Evolutionary conservation across 2,888 invertebrate species (phyloP).

Genomic region (Agrotis ipsilon): DNA sequence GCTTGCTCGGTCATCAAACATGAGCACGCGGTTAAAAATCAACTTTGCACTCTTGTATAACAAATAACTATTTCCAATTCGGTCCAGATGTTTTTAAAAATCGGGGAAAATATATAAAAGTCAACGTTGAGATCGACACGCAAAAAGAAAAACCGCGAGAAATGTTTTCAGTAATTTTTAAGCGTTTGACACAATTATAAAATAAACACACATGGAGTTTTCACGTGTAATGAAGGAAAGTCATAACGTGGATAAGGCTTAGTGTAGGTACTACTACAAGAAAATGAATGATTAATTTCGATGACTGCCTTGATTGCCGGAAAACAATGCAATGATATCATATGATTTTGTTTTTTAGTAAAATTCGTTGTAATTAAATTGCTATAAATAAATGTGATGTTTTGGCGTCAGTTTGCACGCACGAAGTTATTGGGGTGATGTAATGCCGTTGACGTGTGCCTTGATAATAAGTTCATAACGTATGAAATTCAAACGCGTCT

Average conservation of each 20-base stretch:
- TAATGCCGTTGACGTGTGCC: conserved; percentile 66
- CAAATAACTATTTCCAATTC: no score
- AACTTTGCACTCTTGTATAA: no score
- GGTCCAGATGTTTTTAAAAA: no score
- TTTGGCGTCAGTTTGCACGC: conserved; percentile 23
- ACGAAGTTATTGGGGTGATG: conserved; percentile 59
- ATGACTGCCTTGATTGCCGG: conserved; percentile 9
- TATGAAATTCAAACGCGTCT: conserved; percentile 61
- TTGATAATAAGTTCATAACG: conserved; percentile 66
- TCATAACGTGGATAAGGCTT: conserved; percentile 22
- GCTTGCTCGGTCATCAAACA: no score
- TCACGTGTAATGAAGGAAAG: conserved; percentile 5
- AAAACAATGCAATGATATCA: conserved; percentile 1
- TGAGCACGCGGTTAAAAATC: no score
- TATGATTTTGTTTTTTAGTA: conserved; percentile 1
- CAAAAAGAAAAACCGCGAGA: no score
- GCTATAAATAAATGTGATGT: conserved; percentile 66
- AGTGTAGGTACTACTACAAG: not conserved
- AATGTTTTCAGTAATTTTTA: not conserved
- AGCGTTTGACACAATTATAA: not conserved
- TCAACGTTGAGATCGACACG: not conserved
- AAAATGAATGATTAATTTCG: conserved; percentile 11
- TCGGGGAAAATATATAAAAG: no score
- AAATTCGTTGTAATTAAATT: conserved; percentile 18
- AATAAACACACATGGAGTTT: not conserved